Evolutionary conservation across 2,797 vertebrate species (phyloP), one percentile per base, ranked within the genome.

Genomic region (Cyclura pinguis): DNA sequence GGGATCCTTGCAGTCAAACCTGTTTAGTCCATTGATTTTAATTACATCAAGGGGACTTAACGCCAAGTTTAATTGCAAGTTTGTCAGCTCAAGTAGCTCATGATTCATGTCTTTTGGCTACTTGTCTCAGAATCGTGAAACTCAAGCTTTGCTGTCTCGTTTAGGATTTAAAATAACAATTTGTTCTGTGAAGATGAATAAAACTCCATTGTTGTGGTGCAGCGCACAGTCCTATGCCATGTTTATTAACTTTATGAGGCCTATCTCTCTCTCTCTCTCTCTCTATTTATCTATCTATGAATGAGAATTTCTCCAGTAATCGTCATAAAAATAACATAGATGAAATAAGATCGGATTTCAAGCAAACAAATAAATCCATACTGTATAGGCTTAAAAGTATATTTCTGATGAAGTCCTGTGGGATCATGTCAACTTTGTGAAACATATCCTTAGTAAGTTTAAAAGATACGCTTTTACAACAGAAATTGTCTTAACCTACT

Each of bases 1-100:
- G 50, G n/a, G n/a, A 50, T 42, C 52, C 20, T 73, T 74, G 50
- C 32, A 73, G 18, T 57, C 69, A 57, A 85, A 22, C 52, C 50
- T 74, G 50, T n/a, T 74, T 85, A 74, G 84, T 24, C 47, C 69
- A 85, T 74, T 85, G 50, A 74, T 74, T 85, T 85, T 85, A 73
- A 52, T 73, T 74, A 55, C 50, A 35, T 85, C 50, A 57, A 35
- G n/a, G 72, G 84, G 50, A 74, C 84, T 85, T 42, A 84, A 50
- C 2, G 32, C 69, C 69, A 74, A 55, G 84, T 73, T 73, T 73
- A 85, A 85, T 85, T 85, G 64, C 32, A 85, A 52, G 32, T 55
- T 85, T 73, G 84, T 85, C 67, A 85, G 29, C 32, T 85, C 47
- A 73, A 85, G 67, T 55, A 20, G 84, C 50, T n/a, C 50, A 20